Percentiles rank a stretch among this genome's conserved stretches.
These are phyloP conservation scores for Perccottus glenii DNA, from an alignment of 2,113 vertebrate genomes.

Conservation along the genomic window DNA sequence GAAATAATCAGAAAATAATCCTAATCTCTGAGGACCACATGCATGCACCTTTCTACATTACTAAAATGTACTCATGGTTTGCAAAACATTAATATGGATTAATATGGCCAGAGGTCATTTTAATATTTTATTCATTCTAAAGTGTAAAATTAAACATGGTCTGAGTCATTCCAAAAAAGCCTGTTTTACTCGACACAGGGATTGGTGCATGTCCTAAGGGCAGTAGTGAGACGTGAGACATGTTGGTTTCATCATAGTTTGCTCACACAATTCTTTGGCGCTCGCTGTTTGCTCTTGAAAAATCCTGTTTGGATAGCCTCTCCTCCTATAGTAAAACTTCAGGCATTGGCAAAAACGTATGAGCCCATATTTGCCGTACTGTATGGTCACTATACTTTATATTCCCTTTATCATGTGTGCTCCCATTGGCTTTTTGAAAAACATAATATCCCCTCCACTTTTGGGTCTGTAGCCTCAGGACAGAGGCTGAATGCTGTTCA, in stretches of 20 bases:
- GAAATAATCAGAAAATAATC: too few species aligned
- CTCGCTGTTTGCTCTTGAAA: constrained; percentile 37
- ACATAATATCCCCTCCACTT: neutral
- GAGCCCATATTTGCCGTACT: neutral
- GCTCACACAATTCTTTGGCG: constrained; percentile 30
- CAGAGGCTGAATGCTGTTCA: constrained; percentile 50
- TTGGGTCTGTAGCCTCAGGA: constrained; percentile 45
- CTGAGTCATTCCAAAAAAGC: constrained; percentile 49
- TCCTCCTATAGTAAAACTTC: constrained; percentile 29
- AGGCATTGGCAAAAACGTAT: neutral
- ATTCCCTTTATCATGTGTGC: neutral
- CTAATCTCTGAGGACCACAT: too few species aligned
- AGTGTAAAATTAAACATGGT: too few species aligned
- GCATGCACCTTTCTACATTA: too few species aligned
- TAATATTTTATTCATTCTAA: too few species aligned
- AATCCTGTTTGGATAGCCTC: constrained; percentile 31
- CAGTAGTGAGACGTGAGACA: constrained; percentile 46
- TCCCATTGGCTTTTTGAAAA: constrained; percentile 6
- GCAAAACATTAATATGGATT: too few species aligned
- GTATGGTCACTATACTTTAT: neutral
- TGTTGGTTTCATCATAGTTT: constrained; percentile 56
- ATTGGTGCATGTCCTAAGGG: constrained; percentile 36
- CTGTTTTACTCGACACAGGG: constrained; percentile 40
- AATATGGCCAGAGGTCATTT: too few species aligned
- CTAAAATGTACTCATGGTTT: too few species aligned